These are phyloP conservation scores for Peromyscus polionotus DNA, from an alignment of 2,113 vertebrate genomes.

Conservation along the genomic window DNA sequence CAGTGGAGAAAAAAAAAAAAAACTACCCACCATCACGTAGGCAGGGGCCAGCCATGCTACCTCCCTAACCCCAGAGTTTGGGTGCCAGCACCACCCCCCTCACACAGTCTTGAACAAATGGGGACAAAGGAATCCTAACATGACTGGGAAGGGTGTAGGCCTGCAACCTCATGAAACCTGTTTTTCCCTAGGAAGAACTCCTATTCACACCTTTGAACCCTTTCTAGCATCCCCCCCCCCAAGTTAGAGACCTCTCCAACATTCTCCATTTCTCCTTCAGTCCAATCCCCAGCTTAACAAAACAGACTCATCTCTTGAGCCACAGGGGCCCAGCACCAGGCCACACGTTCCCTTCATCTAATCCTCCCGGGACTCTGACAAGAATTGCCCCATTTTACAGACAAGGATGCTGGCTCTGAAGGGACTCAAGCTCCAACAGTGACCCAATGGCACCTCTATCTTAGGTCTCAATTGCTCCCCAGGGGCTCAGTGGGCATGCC, in stretches of 20 bases:
- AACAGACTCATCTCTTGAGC: accelerated
- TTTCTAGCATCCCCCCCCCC: not conserved
- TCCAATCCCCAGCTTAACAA: not conserved
- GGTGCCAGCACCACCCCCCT: not conserved
- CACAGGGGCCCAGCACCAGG: not conserved
- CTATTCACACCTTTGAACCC: not conserved
- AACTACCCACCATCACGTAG: not conserved
- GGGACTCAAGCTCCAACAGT: not conserved
- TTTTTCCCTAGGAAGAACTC: not conserved
- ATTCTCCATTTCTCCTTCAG: accelerated
- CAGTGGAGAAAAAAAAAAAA: not conserved
- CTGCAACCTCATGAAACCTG: not conserved
- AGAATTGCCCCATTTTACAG: not conserved
- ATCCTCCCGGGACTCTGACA: not conserved
- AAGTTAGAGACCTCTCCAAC: not conserved
- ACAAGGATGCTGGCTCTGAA: not conserved
- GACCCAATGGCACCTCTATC: too few species aligned
- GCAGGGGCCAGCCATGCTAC: too few species aligned
- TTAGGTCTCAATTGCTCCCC: too few species aligned
- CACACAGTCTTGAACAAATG: not conserved
- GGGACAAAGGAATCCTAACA: not conserved
- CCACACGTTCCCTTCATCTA: accelerated
- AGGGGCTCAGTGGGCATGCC: accelerated
- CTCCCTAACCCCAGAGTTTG: accelerated
- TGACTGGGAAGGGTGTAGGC: not conserved